Evolutionary conservation across 2,888 invertebrate species (phyloP).

Genomic region (Scelioninae gen. 2): DNA sequence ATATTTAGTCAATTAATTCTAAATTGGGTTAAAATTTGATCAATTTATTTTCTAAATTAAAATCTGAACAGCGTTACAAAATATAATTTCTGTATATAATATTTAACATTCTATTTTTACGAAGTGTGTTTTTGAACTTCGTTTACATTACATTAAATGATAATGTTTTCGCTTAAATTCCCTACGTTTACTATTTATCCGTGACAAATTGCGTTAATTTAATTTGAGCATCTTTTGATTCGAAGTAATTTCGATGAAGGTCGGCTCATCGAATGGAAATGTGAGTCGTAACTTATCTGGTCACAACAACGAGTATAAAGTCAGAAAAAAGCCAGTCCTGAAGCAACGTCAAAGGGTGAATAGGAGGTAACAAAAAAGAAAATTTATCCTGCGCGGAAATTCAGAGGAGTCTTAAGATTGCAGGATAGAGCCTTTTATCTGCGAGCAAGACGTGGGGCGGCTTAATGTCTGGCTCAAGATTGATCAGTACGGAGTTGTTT

Average conservation of each 20-base stretch:
- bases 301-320: slow-evolving; percentile 24
- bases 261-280: slow-evolving; percentile 33
- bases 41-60: no score
- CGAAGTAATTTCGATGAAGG: slow-evolving; percentile 38
- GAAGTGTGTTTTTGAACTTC: no score
- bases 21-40: no score
- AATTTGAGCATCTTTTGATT: slow-evolving; percentile 34
- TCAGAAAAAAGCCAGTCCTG: slow-evolving; percentile 27
- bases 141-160: no score
- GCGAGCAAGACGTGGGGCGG: slow-evolving; percentile 25
- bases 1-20: no score
- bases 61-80: no score
- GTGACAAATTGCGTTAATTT: slow-evolving; percentile 42
- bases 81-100: no score
- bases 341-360: slow-evolving; percentile 41
- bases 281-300: slow-evolving; percentile 35
- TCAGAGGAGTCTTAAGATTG: slow-evolving; percentile 35
- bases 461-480: slow-evolving; percentile 53
- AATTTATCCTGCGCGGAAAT: slow-evolving; percentile 41
- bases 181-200: slow-evolving; percentile 7
- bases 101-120: no score
- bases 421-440: slow-evolving; percentile 38
- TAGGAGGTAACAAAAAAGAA: slow-evolving; percentile 32
- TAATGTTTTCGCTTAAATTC: no score
- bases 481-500: slow-evolving; percentile 51